Evolutionary conservation across 2,797 vertebrate genomes (phyloP), one percentile per base, ranked within the genome.

Genomic region (Dromococcyx pavoninus): DNA sequence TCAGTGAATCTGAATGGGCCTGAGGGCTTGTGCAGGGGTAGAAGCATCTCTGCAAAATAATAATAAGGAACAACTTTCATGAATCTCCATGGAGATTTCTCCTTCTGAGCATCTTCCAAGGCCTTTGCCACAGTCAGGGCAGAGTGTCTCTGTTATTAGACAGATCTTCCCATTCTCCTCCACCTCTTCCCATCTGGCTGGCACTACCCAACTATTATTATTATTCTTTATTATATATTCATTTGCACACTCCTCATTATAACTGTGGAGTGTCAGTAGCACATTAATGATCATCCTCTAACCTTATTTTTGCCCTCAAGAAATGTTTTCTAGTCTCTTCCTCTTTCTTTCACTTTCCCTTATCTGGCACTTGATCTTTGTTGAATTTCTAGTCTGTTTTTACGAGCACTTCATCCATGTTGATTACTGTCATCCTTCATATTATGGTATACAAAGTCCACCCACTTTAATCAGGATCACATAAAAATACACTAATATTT

Each of bases 1-100:
- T 77, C 33, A 65, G 53, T 22, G 87, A 95, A 61, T 76, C 37
- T 58, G 82, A 81, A 51, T 44, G 39, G 86, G 53, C 51, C 67
- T 76, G 64, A 14, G 56, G 74, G 24, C 48, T 91, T 85, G 51
- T 51, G 48, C 51, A 85, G 48, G 24, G 21, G 32, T 78, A 76
- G 80, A 90, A 54, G 81, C 60, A 69, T 3, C 3, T 71, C 56
- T 85, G 64, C 56, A 88, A 86, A 90, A 81, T 86, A 86, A 53
- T 84, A 81, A 73, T 60, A 88, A 78, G 51, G 39, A 93, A 32
- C 8, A 62, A 37, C 58, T 81, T 78, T 81, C 28, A 18, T 86
- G 58, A 84, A 66, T 94, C 73, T 91, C 86, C 70, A 53, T 81
- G 56, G 88, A 93, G 90, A 81, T 81, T 88, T 94, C 57, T 91